These are phyloP conservation scores for Rhopalosiphum padi DNA, from an alignment of 1,140 invertebrate genomes.

Conservation along the genomic window DNA sequence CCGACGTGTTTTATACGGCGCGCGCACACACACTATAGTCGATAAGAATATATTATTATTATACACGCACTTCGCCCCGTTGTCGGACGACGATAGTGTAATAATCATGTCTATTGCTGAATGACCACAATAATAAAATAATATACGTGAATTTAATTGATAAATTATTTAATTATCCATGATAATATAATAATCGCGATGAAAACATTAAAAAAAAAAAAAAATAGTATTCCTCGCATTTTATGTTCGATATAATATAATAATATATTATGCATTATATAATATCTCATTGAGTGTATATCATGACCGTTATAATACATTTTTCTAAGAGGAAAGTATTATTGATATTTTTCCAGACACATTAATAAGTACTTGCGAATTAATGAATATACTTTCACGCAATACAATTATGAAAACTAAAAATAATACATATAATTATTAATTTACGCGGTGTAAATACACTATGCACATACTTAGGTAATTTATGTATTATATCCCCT, in stretches of 20 bases:
- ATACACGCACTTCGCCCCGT: background rate
- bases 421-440: background rate
- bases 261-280: background rate
- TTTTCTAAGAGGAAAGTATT: background rate
- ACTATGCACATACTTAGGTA: too few relatives aligned
- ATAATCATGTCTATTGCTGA: background rate
- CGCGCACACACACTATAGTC: too few relatives aligned
- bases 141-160: background rate
- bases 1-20: background rate
- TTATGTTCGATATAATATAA: background rate
- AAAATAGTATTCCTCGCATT: background rate
- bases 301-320: background rate
- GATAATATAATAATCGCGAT: background rate
- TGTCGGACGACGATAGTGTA: background rate
- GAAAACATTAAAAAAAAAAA: background rate
- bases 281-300: background rate
- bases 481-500: background rate
- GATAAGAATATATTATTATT: conserved; percentile 16
- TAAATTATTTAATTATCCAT: conserved; percentile 11
- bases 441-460: background rate
- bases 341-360: background rate
- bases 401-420: background rate
- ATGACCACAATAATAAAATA: too few relatives aligned
- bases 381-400: background rate
- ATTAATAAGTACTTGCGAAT: background rate